phyloP scores from a whole-genome alignment of 2,113 vertebrate genomes.

The Phrynocephalus versicolor region DNA sequence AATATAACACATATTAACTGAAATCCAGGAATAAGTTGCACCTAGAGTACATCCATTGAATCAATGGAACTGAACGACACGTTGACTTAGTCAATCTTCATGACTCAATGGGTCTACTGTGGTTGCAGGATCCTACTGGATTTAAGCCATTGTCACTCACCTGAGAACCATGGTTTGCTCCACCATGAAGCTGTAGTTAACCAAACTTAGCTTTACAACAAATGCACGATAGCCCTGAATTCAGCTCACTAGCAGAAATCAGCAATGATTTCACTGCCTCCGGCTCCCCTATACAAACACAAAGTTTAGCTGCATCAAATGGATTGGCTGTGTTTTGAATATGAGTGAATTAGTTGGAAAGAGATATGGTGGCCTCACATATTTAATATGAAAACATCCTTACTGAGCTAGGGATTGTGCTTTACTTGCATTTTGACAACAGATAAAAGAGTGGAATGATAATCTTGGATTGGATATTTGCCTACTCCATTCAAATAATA shows the following conservation, averaged over 20 bases:
- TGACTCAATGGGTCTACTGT: no score
- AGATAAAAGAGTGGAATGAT: not conserved
- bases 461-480: not conserved
- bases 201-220: not conserved
- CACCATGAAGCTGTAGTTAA: no score
- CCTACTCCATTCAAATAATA: constrained; percentile 43
- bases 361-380: not conserved
- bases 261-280: not conserved
- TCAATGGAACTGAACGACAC: no score
- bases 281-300: not conserved
- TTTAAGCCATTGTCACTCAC: no score
- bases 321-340: not conserved
- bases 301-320: not conserved
- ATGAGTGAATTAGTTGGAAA: not conserved
- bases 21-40: no score
- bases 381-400: not conserved
- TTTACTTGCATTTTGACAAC: not conserved
- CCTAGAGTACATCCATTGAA: no score
- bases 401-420: not conserved
- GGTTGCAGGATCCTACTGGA: no score
- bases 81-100: no score
- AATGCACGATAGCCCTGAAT: not conserved
- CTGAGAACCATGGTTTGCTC: no score
- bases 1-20: not conserved
- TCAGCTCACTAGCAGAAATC: not conserved